A percentile compares a stretch with the other conserved stretches of the same genome.
Evolutionary conservation across 2,888 invertebrate species (phyloP).

Genomic region (Stegophylla sp.): DNA sequence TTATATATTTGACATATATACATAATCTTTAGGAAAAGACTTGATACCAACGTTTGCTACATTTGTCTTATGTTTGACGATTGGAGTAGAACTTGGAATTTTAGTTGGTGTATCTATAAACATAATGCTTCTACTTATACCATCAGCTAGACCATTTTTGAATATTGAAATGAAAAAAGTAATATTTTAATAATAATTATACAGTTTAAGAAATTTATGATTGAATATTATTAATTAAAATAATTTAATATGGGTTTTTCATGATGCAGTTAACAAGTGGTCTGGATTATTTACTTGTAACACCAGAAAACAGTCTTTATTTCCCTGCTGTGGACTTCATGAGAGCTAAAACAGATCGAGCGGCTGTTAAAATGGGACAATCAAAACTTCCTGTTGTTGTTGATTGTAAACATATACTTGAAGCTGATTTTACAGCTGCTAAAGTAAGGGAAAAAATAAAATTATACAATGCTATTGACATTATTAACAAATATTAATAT

Average conservation of each 20-base stretch:
- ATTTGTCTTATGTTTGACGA: slow-evolving; percentile 78
- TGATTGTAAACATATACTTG: slow-evolving; percentile 79
- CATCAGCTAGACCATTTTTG: slow-evolving; percentile 80
- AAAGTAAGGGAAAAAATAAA: slow-evolving; percentile 65
- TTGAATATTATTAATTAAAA: not conserved
- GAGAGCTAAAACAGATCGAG: slow-evolving; percentile 78
- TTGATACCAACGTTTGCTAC: slow-evolving; percentile 82
- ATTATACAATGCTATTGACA: not conserved
- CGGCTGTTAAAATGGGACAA: slow-evolving; percentile 74
- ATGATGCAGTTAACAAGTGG: slow-evolving; percentile 72
- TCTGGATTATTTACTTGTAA: slow-evolving; percentile 76
- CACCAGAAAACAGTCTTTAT: slow-evolving; percentile 81
- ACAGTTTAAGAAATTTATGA: not conserved
- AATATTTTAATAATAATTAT: slow-evolving; percentile 62
- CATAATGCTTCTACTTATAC: slow-evolving; percentile 78
- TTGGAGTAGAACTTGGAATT: slow-evolving; percentile 88
- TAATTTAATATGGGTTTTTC: not conserved
- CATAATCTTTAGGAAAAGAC: slow-evolving; percentile 68
- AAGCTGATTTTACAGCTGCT: slow-evolving; percentile 86
- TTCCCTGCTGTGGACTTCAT: slow-evolving; percentile 86
- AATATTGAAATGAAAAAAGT: slow-evolving; percentile 77
- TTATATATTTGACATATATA: not conserved
- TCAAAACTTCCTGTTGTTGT: slow-evolving; percentile 79
- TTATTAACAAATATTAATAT: not conserved
- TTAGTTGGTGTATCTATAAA: slow-evolving; percentile 82